Base-by-base conservation (phyloP, 2,113 vertebrate genomes). In the Neopipo cinnamomea region DNA sequence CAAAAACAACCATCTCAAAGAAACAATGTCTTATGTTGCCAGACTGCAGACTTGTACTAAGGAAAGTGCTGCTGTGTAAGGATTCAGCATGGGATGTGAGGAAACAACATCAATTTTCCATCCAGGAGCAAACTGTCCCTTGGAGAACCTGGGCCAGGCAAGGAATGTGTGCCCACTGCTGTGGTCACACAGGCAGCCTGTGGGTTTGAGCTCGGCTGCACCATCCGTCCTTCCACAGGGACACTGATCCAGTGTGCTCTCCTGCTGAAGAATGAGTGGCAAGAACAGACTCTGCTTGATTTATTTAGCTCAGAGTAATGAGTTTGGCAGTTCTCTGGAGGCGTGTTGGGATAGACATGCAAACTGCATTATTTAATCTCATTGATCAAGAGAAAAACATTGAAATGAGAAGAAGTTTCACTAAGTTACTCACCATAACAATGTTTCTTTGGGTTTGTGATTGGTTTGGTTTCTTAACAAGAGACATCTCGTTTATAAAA, bases 291-390 rank as follows among this genome's bases (percentile, higher is more conserved):
- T 16, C 22, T 8, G 28, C 22, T 17, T 8, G n/a, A 6, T 62
- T 58, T 22, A 18, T 33, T 44, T 56, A 25, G 23, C 39, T 18
- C 41, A 6, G 21, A 88, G 24, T 13, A 33, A 75, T 1, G 12
- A 85, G 47, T 70, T 52, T 8, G 17, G 31, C 67, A 53, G 42
- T 25, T 91, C 46, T 88, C 71, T n/a, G 17, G 12, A 33, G 50
- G 14, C 2, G 4, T 2, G 0, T 4, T 87, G n/a, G 31, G 79
- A 41, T 46, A 30, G 7, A 21, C 21, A 3, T 3, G 16, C 33
- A 85, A 61, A 25, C 8, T 30, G 46, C 4, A 3, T 37, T 87
- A 41, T 59, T 67, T n/a, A 14, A 21, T 27, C 14, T 37, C 15
- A 18, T 2, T 28, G 30, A 22, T 9, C 41, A 76, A 70, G 44